A percentile compares a stretch with the other conserved stretches of the same genome.
These are phyloP conservation scores for Sebastiscus albofasciatus DNA, from an alignment of 2,797 vertebrate species.

Conservation along the genomic window DNA sequence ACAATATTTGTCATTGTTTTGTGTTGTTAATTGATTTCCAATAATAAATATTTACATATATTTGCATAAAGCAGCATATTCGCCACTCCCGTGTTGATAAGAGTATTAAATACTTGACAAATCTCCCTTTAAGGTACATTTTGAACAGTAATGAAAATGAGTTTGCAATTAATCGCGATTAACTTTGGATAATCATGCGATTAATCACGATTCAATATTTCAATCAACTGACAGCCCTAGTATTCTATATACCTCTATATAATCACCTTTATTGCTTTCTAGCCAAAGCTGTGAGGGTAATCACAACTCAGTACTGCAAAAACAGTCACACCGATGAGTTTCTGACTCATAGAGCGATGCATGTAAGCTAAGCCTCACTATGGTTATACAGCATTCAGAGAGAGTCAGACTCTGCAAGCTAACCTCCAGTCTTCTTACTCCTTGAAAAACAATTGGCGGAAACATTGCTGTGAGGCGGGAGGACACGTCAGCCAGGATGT, in stretches of 20 bases:
- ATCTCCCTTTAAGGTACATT: no score
- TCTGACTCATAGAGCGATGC: conserved; percentile 2
- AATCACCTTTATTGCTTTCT: neutral
- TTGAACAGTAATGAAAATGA: no score
- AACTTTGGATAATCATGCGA: no score
- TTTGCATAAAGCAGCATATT: no score
- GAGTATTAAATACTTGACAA: no score
- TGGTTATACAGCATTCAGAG: neutral
- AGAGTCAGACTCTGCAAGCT: conserved; percentile 19
- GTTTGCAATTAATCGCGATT: no score
- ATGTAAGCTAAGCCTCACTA: conserved; percentile 14
- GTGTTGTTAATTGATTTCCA: no score
- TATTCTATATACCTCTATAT: neutral
- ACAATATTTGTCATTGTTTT: no score
- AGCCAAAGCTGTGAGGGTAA: neutral
- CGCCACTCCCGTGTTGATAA: no score
- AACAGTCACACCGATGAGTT: conserved; percentile 29
- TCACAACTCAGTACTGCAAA: neutral
- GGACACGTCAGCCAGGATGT: conserved; percentile 69
- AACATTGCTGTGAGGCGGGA: conserved; percentile 56
- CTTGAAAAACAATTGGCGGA: conserved; percentile 81
- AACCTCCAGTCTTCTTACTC: conserved; percentile 53
- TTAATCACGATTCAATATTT: no score
- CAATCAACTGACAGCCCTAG: no score
- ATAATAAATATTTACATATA: no score